Conservation (phyloP, 2,797 vertebrate species). For the Caiman crocodilus region DNA sequence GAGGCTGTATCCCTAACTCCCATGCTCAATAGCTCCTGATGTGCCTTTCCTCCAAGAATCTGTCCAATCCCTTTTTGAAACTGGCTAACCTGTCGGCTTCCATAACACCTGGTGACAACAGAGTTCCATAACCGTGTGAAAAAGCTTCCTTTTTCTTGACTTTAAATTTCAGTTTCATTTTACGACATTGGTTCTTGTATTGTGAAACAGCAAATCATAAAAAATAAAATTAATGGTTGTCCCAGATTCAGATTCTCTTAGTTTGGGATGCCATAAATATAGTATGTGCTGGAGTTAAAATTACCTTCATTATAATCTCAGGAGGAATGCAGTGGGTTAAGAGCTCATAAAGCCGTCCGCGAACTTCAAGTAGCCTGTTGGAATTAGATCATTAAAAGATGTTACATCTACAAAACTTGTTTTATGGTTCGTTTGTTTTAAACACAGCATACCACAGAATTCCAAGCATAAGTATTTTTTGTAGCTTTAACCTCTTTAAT, state of each 20-base stretch:
- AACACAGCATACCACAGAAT: background rate
- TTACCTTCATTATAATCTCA: constrained; percentile 97
- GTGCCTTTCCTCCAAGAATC: too few relatives aligned
- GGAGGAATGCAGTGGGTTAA: constrained; percentile 97
- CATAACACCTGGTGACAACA: too few relatives aligned
- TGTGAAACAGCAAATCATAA: too few relatives aligned
- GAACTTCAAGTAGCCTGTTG: constrained; percentile 93
- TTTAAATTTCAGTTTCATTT: too few relatives aligned
- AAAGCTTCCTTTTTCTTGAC: too few relatives aligned
- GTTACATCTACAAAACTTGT: background rate
- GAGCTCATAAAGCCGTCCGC: constrained; percentile 94
- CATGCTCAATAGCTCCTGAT: too few relatives aligned
- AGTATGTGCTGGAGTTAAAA: background rate
- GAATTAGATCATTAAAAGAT: constrained; percentile 14
- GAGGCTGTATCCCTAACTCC: too few relatives aligned
- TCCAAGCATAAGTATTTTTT: background rate
- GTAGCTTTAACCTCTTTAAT: background rate
- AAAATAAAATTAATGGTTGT: too few relatives aligned
- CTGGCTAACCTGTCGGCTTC: too few relatives aligned
- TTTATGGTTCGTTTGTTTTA: background rate
- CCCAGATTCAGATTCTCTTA: background rate
- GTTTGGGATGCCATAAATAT: fast-evolving
- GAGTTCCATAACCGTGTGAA: too few relatives aligned
- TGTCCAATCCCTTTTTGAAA: too few relatives aligned
- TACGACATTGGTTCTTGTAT: too few relatives aligned